A percentile compares a stretch with the other conserved stretches of the same genome.
phyloP scores from a whole-genome alignment of 2,113 vertebrate genomes.

The Petrocephalus zakoni region DNA sequence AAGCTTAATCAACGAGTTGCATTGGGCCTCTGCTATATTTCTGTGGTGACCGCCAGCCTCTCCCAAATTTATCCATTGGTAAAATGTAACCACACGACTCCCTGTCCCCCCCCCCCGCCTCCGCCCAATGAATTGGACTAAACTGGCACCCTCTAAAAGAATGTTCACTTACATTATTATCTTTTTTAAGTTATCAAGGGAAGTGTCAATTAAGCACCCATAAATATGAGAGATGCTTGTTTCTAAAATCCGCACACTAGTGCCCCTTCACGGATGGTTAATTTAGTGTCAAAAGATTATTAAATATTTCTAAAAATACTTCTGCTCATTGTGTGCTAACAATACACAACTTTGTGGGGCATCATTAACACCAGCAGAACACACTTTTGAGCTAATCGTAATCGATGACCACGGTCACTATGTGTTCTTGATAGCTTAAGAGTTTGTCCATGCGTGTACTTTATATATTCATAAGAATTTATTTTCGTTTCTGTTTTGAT shows the following conservation, averaged over 20 bases:
- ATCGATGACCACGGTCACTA: slow-evolving; percentile 10
- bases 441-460: background rate
- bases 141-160: background rate
- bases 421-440: background rate
- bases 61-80: background rate
- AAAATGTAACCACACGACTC: background rate
- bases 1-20: background rate
- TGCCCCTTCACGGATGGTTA: slow-evolving; percentile 60
- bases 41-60: background rate
- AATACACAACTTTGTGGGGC: slow-evolving; percentile 37
- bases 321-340: slow-evolving; percentile 38
- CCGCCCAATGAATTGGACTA: background rate
- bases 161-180: slow-evolving; percentile 44
- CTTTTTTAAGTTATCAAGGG: slow-evolving; percentile 57
- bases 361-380: slow-evolving; percentile 30
- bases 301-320: slow-evolving; percentile 55
- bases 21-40: background rate
- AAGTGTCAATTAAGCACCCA: slow-evolving; percentile 58
- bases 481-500: background rate
- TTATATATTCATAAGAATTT: background rate
- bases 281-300: slow-evolving; percentile 63
- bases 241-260: slow-evolving; percentile 62
- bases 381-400: slow-evolving; percentile 19
- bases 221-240: slow-evolving; percentile 61
- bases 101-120: background rate